These are phyloP conservation scores for Aculops lycopersici DNA, from an alignment of 1,140 invertebrate genomes.

Conservation along the genomic window DNA sequence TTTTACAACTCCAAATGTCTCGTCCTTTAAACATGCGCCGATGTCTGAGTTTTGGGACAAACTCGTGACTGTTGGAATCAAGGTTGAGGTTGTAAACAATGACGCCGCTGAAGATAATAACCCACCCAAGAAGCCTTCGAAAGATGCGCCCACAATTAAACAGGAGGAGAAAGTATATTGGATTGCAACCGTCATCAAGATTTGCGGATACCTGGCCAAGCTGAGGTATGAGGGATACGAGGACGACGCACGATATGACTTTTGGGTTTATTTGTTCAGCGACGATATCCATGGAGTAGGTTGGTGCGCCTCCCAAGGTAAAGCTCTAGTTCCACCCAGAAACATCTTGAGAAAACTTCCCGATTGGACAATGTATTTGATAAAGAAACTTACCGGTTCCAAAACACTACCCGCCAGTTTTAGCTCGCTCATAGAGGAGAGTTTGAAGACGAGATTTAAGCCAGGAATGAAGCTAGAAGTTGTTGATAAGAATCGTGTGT, in stretches of 20 bases:
- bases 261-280: constrained; percentile 76
- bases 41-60: constrained; percentile 70
- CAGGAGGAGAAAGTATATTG: too few species aligned
- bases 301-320: constrained; percentile 78
- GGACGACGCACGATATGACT: constrained; percentile 49
- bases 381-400: constrained; percentile 60
- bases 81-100: constrained; percentile 69
- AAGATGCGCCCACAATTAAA: too few species aligned
- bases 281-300: constrained; percentile 63
- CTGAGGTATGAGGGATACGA: constrained; percentile 77
- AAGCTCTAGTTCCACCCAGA: constrained; percentile 66
- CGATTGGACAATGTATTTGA: constrained; percentile 80
- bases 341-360: constrained; percentile 46
- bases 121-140: background rate
- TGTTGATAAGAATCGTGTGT: constrained; percentile 69
- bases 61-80: constrained; percentile 54
- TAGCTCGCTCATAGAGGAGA: constrained; percentile 19
- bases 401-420: constrained; percentile 66
- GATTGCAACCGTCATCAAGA: constrained; percentile 65
- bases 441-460: constrained; percentile 13
- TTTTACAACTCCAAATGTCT: constrained; percentile 53
- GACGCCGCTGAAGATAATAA: constrained; percentile 19
- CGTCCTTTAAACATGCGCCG: constrained; percentile 58
- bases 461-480: constrained; percentile 57
- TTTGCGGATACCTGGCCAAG: constrained; percentile 59